Conservation (phyloP, 1,140 invertebrate genomes). For the Ptiloglossa arizonensis region DNA sequence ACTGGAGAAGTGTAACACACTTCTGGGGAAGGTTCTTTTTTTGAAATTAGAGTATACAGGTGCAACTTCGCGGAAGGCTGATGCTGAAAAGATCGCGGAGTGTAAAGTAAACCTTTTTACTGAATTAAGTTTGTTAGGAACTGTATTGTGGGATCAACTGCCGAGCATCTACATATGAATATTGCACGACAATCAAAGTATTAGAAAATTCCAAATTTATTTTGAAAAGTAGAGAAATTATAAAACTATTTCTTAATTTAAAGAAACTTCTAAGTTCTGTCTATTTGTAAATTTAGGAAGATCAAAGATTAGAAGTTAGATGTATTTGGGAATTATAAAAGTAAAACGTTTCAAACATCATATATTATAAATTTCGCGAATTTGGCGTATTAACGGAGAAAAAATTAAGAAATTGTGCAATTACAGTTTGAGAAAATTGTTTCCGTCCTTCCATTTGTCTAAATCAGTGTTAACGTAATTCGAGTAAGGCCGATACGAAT, state of each 20-base stretch:
- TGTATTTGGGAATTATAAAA: too few relatives aligned
- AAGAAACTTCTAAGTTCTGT: background rate
- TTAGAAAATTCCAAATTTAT: background rate
- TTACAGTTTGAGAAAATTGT: background rate
- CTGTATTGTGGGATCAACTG: background rate
- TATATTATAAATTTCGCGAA: too few relatives aligned
- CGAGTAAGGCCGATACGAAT: background rate
- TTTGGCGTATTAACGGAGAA: too few relatives aligned
- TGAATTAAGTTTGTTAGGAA: slow-evolving; percentile 21
- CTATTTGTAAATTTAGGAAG: background rate
- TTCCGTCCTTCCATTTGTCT: background rate
- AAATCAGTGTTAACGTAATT: background rate
- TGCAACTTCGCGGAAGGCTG: slow-evolving; percentile 23
- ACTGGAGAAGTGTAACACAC: slow-evolving; percentile 2
- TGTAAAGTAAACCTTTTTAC: slow-evolving; percentile 21
- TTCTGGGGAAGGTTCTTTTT: background rate
- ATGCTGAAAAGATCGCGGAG: slow-evolving; percentile 18
- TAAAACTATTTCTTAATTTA: background rate
- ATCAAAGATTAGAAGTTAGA: too few relatives aligned
- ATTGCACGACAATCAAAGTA: background rate
- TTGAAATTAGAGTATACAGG: slow-evolving; percentile 27
- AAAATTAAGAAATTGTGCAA: background rate
- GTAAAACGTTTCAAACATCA: too few relatives aligned
- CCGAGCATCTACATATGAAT: background rate
- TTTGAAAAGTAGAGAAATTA: background rate